Base-by-base conservation (phyloP, 2,113 vertebrate species). In the Trachemys scripta region DNA sequence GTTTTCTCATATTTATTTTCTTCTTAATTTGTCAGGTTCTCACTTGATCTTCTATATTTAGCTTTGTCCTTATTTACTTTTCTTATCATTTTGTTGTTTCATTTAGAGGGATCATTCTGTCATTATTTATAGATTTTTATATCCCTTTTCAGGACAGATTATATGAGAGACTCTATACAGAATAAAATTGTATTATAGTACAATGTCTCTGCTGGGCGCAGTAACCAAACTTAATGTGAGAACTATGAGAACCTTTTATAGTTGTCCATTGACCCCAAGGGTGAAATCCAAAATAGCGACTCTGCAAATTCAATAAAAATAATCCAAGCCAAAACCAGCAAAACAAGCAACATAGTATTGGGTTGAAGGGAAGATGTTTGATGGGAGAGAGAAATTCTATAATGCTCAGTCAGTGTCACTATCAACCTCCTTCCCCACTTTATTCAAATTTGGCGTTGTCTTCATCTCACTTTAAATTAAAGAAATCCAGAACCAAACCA, bases 401-500 rank as follows among this genome's bases (percentile, higher is more conserved):
- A 76, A 12, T 82, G 84, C 89, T 88, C 90, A 54, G 9, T 84
- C 56, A 81, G 79, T 69, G 80, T 38, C 6, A 20, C 5, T 88
- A 85, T 7, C 83, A 42, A 35, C 80, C 42, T 78, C 0, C 2
- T 87, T 57, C 90, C 54, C n/a, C 65, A 31, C 89, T 96, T 95
- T 92, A 91, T 92, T 92, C 51, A 91, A 72, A 86, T 82, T 38
- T 1, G 45, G 51, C 7, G 56, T 65, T 88, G 82, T 92, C 93
- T 95, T 95, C 0, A 91, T 76, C 85, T 89, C 49, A 72, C 92
- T 88, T 85, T 88, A 91, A 92, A 92, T 93, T 94, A 94, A 95
- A 10, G 27, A 86, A 5, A 92, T 96, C 87, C 85, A 93, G 94
- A 96, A 96, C 93, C 90, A 97, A 93, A 84, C 56, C 27, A 90